Evolutionary conservation across 2,113 vertebrate genomes (phyloP), one percentile per base, ranked within the genome.

Genomic region (Pluvianellus socialis): DNA sequence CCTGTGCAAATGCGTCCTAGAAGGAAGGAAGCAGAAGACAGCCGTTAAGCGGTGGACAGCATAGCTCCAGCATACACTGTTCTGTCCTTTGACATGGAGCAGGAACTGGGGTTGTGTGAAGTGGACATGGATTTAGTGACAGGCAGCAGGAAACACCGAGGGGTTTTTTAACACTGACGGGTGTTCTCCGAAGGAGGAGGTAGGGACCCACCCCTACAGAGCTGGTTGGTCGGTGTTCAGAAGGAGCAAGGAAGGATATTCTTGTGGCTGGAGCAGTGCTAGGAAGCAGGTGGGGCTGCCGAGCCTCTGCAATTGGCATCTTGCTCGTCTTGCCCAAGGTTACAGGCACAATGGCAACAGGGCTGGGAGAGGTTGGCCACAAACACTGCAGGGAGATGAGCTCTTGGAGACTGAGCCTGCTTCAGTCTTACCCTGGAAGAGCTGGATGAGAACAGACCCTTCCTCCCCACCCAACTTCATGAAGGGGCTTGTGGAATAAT

Each of bases 1-100:
- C 99, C 76, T 98, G 98, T 91, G 99, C 99, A 92, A 98, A 98
- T 5, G 99, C 99, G 62, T 99, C 99, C 99, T 99, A 85, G 26
- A 94, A 88, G 82, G 52, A 66, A 75, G 23, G 67, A 59, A 67
- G 89, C 72, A 96, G 50, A 79, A 71, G 55, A 85, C 56, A 95
- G 35, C 47, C 56, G 14, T 95, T 33, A 84, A 75, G 20, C 66
- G 75, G 68, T 1, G 20, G 66, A 20, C 28, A 56, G 26, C 1
- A 2, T 42, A 79, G 72, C 63, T 90, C 47, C 56, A 67, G 63
- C 32, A 88, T 71, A 55, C 44, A 16, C n/a, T 47, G n/a, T 50
- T 49, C 86, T 62, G 1, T 33, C 81, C 35, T 75, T 35, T 28
- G 33, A 32, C 45, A n/a, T 12, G 79, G 75, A 66, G 65, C 49